Evolutionary conservation across 2,888 invertebrate species (phyloP), one percentile per base, ranked within the genome.

Genomic region (Celastrina argiolus): DNA sequence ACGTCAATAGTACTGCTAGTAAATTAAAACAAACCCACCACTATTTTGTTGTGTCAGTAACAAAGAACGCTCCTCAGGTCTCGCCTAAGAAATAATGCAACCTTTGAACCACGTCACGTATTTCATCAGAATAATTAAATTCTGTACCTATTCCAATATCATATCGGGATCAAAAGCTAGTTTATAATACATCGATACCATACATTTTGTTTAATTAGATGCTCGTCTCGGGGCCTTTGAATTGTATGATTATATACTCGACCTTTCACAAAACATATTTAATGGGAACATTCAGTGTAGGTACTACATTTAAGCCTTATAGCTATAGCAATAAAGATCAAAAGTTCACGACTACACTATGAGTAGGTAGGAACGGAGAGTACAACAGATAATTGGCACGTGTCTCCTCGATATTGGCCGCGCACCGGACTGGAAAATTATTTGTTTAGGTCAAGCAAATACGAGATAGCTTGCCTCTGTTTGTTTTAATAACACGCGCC

Each of bases 371-470:
- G 51, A 16, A 16, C 51, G 12, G 18, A 51, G 51, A 51, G 51
- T 10, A 51, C 22, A 12, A 10, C 10, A 51, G 51, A 26, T 34
- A 59, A 59, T 31, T 31, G 59, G 59, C 59, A 31, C 59, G 59
- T 59, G 59, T 59, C 58, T 28, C 58, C 28, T 22, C 34, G 59
- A 16, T 31, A 34, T 34, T 16, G 16, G 59, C 28, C 58, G 59
- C 34, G 59, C 51, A 51, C 51, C 51, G 51, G 51, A 51, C 51
- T 22, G 51, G 51, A 12, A 22, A 51, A 51, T 51, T 59, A 34
- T 59, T 28, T 59, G 59, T 59, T 59, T 34, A 59, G 59, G 59
- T 59, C 59, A 31, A 34, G 34, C 34, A 31, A 31, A 59, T 31
- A 59, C 59, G 31, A 59, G 59, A 59, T 59, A 31, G 22, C 12